Percentiles rank a stretch among this genome's conserved stretches.
phyloP scores from a whole-genome alignment of 2,113 vertebrate genomes.

The Vireo altiloquus region DNA sequence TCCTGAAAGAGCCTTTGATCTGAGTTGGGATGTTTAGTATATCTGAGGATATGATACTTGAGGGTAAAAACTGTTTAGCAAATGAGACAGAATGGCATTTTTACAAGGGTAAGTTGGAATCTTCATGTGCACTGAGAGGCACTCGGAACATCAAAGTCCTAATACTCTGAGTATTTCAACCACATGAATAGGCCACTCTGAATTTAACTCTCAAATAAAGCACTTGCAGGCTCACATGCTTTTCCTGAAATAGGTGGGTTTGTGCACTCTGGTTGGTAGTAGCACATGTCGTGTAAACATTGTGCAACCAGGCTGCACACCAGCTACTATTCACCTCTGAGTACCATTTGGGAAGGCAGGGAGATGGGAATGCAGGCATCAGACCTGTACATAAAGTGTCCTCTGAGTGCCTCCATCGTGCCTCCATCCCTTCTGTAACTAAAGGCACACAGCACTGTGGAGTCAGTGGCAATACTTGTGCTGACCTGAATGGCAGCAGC shows the following conservation, averaged over 20 bases:
- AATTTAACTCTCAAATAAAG: neutral
- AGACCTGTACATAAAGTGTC: neutral
- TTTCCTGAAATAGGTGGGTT: neutral
- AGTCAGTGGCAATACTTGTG: neutral
- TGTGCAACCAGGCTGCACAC: neutral
- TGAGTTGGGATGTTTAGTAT: neutral
- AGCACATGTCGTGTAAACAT: neutral
- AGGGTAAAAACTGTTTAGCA: neutral
- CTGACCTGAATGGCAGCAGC: neutral
- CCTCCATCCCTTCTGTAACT: neutral
- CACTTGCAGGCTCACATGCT: neutral
- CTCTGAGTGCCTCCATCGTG: neutral
- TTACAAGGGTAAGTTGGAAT: neutral
- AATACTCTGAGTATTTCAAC: neutral
- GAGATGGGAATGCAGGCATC: neutral
- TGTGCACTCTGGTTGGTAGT: neutral
- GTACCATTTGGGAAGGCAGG: neutral
- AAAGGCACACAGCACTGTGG: neutral
- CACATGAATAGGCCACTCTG: neutral
- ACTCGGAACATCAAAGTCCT: neutral
- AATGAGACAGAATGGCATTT: neutral
- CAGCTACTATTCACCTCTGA: neutral
- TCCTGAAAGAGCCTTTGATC: slow-evolving; percentile 13
- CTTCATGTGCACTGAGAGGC: neutral
- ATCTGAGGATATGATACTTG: neutral